phyloP scores from a whole-genome alignment of 2,113 vertebrate species.

The Tyrannus savana region DNA sequence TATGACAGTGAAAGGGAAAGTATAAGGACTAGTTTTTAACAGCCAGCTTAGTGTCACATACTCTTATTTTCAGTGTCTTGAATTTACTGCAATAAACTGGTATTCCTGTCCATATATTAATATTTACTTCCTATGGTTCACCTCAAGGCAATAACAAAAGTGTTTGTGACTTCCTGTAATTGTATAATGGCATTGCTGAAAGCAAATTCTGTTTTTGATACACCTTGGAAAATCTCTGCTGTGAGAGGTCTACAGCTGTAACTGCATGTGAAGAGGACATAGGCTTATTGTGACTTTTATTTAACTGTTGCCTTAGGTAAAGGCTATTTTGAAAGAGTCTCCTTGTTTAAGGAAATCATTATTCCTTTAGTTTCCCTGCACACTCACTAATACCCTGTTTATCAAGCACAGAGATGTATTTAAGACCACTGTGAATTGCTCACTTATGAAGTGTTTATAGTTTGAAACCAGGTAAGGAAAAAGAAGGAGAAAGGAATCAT shows the following conservation, averaged over 20 bases:
- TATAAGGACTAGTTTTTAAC: neutral
- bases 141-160: neutral
- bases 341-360: neutral
- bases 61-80: neutral
- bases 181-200: neutral
- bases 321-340: neutral
- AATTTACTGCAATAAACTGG: neutral
- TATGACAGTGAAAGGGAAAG: neutral
- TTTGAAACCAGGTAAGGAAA: neutral
- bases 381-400: neutral
- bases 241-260: neutral
- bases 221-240: neutral
- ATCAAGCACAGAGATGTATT: neutral
- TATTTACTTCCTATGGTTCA: neutral
- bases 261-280: neutral
- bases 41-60: neutral
- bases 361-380: neutral
- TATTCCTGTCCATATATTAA: neutral
- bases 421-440: neutral
- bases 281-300: neutral
- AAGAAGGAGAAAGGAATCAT: neutral
- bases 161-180: neutral
- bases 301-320: neutral
- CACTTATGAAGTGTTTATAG: neutral
- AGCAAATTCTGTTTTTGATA: constrained; percentile 4